These are phyloP conservation scores for Agrypnus murinus DNA, from an alignment of 2,888 invertebrate genomes.

Conservation along the genomic window DNA sequence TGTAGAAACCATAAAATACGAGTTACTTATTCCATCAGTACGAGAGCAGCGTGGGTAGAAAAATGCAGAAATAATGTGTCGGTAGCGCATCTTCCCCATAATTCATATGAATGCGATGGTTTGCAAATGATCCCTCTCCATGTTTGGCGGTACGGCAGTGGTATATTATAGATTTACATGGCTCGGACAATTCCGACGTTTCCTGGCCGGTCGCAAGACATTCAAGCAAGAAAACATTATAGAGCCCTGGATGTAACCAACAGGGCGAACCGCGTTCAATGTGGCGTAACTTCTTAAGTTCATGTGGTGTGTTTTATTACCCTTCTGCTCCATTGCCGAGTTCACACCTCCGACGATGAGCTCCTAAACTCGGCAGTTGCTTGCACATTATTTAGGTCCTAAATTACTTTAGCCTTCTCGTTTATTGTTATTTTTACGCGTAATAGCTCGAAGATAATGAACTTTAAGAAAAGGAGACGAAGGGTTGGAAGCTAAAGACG, in stretches of 20 bases:
- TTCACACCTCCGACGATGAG: slow-evolving; percentile 41
- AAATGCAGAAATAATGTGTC: slow-evolving; percentile 20
- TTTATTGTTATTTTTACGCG: slow-evolving; percentile 31
- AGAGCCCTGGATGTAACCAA: slow-evolving; percentile 25
- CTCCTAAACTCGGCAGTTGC: slow-evolving; percentile 33
- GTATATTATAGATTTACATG: slow-evolving; percentile 22
- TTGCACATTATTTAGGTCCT: slow-evolving; percentile 22
- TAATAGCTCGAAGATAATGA: slow-evolving; percentile 31
- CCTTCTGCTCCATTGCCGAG: slow-evolving; percentile 42
- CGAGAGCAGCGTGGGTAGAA: slow-evolving; percentile 15
- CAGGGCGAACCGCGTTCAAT: slow-evolving; percentile 34
- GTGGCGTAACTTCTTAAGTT: slow-evolving; percentile 41
- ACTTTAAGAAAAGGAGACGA: slow-evolving; percentile 18
- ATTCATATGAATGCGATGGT: slow-evolving; percentile 2
- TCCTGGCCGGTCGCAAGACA: slow-evolving; percentile 24
- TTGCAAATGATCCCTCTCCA: slow-evolving; percentile 6
- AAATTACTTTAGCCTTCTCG: slow-evolving; percentile 29
- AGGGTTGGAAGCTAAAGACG: slow-evolving; percentile 21
- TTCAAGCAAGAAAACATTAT: slow-evolving; percentile 33
- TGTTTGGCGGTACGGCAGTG: slow-evolving; percentile 3
- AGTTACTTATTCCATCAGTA: background rate
- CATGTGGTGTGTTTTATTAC: slow-evolving; percentile 46
- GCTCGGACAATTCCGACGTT: slow-evolving; percentile 26
- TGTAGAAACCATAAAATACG: slow-evolving; percentile 26
- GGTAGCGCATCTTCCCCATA: slow-evolving; percentile 31